Conservation (phyloP, 2,113 vertebrate genomes). For the Dermatemys mawii region DNA sequence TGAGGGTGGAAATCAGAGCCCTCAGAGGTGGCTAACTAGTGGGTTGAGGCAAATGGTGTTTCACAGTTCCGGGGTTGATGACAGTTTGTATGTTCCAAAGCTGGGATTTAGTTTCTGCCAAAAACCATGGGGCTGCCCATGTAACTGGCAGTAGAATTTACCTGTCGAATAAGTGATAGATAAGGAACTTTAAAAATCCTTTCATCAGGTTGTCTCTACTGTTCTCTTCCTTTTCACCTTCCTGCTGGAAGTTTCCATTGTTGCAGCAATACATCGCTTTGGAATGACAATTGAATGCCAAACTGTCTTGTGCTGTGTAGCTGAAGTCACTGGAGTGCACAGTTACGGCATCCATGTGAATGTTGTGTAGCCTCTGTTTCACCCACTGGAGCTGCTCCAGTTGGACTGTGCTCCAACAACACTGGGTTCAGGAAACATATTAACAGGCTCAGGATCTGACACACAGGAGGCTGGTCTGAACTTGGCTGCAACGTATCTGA, state of each 20-base stretch:
- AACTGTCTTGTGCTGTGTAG: neutral
- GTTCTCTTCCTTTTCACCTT: neutral
- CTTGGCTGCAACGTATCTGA: fast-evolving
- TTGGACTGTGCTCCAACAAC: neutral
- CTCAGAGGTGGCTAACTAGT: neutral
- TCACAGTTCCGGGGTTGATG: neutral
- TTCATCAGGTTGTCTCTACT: neutral
- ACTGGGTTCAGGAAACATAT: fast-evolving
- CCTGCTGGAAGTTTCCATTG: neutral
- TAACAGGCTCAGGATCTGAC: neutral
- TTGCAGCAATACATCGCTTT: neutral
- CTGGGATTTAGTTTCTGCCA: neutral
- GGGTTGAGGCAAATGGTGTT: neutral
- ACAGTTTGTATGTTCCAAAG: neutral
- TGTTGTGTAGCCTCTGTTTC: fast-evolving
- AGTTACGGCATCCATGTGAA: fast-evolving
- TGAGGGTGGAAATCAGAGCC: neutral
- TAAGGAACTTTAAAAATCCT: neutral
- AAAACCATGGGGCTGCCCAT: neutral
- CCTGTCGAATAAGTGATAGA: neutral
- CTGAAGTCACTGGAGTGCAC: fast-evolving
- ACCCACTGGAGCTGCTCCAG: neutral
- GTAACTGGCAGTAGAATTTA: neutral
- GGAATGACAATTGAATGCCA: neutral
- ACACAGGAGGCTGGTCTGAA: neutral